These are phyloP conservation scores for Hecatera dysodea DNA, from an alignment of 2,888 invertebrate genomes.

Conservation along the genomic window DNA sequence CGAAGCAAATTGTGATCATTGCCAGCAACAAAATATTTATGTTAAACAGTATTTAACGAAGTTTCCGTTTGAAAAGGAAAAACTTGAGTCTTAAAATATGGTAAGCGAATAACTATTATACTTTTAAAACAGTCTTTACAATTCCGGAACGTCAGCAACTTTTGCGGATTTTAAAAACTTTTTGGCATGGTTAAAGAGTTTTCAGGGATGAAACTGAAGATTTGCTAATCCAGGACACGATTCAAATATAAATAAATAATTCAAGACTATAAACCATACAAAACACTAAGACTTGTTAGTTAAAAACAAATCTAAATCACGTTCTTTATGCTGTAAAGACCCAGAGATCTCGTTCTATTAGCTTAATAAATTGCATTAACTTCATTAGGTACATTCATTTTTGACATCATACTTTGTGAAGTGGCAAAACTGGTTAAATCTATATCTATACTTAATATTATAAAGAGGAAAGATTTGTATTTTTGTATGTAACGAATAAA, in stretches of 20 bases:
- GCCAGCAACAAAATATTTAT: constrained; percentile 12
- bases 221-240: constrained; percentile 19
- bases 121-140: constrained; percentile 45
- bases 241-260: too few relatives aligned
- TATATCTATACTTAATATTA: too few relatives aligned
- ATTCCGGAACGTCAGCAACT: constrained; percentile 31
- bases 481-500: too few relatives aligned
- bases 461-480: too few relatives aligned
- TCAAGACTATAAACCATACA: too few relatives aligned
- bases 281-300: too few relatives aligned
- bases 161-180: constrained; percentile 22
- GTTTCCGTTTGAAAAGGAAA: constrained; percentile 17
- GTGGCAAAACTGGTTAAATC: constrained; percentile 1
- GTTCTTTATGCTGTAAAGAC: too few relatives aligned
- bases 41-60: constrained; percentile 24
- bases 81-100: constrained; percentile 43
- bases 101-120: constrained; percentile 46
- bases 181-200: constrained; percentile 21
- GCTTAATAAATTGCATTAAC: neutral
- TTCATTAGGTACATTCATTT: neutral
- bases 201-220: constrained; percentile 11
- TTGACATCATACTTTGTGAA: neutral
- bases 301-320: too few relatives aligned
- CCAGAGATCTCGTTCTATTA: too few relatives aligned
- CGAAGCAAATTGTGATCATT: neutral